Conservation (phyloP, 1,140 invertebrate species). For the Cherax destructor region DNA sequence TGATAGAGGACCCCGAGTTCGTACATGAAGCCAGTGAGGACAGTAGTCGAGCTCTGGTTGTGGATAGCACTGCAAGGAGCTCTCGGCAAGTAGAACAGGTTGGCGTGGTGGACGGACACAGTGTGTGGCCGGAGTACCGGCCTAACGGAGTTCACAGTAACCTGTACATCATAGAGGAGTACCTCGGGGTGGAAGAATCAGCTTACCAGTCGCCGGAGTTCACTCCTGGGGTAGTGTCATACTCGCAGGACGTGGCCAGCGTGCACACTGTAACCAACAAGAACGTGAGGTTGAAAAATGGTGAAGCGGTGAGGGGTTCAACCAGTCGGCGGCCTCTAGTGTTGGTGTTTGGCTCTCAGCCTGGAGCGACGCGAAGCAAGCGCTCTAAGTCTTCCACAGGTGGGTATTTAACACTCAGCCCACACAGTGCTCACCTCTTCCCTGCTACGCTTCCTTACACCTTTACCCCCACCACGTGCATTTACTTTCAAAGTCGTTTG, state of each 20-base stretch:
- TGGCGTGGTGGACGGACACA: neutral
- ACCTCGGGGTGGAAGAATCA: slow-evolving; percentile 3
- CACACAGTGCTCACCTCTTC: neutral
- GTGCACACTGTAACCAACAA: neutral
- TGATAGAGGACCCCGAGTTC: slow-evolving; percentile 36
- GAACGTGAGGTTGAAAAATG: neutral
- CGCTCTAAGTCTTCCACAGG: neutral
- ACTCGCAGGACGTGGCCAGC: neutral
- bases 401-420: neutral
- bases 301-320: neutral
- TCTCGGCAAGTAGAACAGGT: neutral
- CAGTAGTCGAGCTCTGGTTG: neutral
- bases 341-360: neutral
- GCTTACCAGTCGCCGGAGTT: neutral
- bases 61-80: neutral
- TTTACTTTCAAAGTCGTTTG: no score
- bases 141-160: neutral
- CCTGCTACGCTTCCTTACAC: neutral
- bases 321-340: slow-evolving; percentile 32
- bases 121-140: neutral
- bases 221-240: neutral
- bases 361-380: neutral
- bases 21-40: slow-evolving; percentile 32
- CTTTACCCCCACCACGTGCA: neutral
- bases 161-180: slow-evolving; percentile 38